These are phyloP conservation scores for Lanius collurio DNA, from an alignment of 2,113 vertebrate species.

Conservation along the genomic window DNA sequence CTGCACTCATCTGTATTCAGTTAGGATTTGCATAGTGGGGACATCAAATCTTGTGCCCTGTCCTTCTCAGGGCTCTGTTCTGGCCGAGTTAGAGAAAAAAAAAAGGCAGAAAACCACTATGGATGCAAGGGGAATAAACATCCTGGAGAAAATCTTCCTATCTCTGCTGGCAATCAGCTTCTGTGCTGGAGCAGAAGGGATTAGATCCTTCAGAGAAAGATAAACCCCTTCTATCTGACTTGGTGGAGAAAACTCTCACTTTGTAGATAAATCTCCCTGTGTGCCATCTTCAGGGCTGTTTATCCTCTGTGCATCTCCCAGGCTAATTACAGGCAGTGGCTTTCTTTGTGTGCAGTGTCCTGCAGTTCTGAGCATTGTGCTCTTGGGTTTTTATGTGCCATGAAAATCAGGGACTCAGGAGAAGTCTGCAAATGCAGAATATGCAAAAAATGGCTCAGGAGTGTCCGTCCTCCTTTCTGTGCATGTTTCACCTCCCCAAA, in stretches of 20 bases:
- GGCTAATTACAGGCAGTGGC: background rate
- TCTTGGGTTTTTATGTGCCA: background rate
- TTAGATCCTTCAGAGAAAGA: constrained; percentile 9
- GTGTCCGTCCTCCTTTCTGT: background rate
- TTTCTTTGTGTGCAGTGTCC: background rate
- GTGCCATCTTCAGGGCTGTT: background rate
- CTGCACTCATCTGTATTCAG: background rate
- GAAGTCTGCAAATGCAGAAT: background rate
- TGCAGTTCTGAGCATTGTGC: background rate
- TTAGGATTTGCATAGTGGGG: background rate
- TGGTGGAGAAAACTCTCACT: background rate
- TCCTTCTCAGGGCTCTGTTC: background rate
- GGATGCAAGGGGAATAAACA: background rate
- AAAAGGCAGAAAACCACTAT: background rate
- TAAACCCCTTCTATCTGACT: background rate
- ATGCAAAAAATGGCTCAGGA: background rate
- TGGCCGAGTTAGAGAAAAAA: background rate
- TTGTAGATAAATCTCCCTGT: background rate
- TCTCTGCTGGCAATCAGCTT: background rate
- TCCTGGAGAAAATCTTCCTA: background rate
- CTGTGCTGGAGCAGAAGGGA: background rate
- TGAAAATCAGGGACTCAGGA: background rate
- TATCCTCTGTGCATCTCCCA: background rate
- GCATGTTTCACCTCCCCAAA: background rate
- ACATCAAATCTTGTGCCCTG: background rate